phyloP scores from a whole-genome alignment of 2,113 vertebrate species.

The Vulpes vulpes region DNA sequence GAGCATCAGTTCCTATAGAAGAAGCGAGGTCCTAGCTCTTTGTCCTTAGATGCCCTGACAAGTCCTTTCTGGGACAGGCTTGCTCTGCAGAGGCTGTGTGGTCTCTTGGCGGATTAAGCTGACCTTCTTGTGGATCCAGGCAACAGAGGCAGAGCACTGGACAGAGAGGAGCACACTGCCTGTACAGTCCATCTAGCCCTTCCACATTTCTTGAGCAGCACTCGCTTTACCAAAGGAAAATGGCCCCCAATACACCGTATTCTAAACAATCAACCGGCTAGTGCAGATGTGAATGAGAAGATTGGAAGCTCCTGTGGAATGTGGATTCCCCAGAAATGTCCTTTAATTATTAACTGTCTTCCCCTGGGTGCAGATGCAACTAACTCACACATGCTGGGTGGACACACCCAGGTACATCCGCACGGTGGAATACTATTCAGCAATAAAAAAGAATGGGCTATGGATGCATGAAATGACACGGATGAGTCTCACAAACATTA shows the following conservation, averaged over 20 bases:
- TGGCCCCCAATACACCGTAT: neutral
- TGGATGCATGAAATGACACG: rapidly evolving
- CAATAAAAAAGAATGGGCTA: neutral
- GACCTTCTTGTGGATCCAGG: neutral
- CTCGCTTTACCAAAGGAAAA: neutral
- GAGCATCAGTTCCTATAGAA: neutral
- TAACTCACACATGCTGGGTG: neutral
- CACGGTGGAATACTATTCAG: neutral
- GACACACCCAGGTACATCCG: neutral
- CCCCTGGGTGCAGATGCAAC: neutral
- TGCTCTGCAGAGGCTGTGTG: rapidly evolving
- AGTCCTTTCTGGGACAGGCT: neutral
- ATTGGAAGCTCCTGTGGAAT: neutral
- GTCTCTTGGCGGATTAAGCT: neutral
- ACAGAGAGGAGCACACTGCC: neutral
- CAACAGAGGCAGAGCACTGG: neutral
- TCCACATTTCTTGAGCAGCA: neutral
- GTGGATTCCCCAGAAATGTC: neutral
- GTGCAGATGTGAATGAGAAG: neutral
- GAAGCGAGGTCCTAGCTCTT: neutral
- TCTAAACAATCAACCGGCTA: neutral
- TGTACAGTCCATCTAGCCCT: rapidly evolving
- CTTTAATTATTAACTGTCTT: neutral
- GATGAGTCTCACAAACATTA: neutral
- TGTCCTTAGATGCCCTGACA: neutral